Conservation (phyloP, 2,797 vertebrate genomes). For the Argya squamiceps region DNA sequence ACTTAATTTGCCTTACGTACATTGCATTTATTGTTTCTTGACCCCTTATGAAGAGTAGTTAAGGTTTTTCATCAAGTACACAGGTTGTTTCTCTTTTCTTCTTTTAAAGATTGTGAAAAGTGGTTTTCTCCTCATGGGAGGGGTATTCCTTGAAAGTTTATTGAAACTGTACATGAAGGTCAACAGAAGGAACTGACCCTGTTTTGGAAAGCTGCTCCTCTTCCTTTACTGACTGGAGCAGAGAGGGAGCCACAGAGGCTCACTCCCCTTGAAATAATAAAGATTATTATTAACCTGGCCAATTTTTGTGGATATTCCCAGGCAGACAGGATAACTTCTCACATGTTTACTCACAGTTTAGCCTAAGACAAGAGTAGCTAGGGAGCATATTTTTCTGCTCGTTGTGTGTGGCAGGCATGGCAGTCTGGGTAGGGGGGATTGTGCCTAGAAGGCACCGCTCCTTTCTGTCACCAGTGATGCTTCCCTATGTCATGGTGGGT, state of each 20-base stretch:
- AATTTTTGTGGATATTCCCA: background rate
- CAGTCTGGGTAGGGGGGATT: background rate
- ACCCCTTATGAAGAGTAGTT: background rate
- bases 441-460: rapidly evolving
- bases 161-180: background rate
- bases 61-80: background rate
- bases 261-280: background rate
- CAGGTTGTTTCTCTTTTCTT: background rate
- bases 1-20: background rate
- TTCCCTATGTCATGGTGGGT: background rate
- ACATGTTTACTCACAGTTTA: background rate
- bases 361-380: background rate
- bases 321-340: background rate
- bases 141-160: background rate
- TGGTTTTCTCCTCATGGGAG: background rate
- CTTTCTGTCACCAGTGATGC: background rate
- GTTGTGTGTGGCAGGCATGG: too few species aligned
- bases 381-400: background rate
- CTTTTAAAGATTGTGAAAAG: background rate
- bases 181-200: background rate
- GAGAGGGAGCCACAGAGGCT: background rate
- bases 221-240: background rate
- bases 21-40: background rate
- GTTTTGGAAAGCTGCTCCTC: background rate
- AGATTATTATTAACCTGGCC: background rate